phyloP scores from a whole-genome alignment of 2,888 invertebrate genomes.

The Lasioglossum oenotherae region DNA sequence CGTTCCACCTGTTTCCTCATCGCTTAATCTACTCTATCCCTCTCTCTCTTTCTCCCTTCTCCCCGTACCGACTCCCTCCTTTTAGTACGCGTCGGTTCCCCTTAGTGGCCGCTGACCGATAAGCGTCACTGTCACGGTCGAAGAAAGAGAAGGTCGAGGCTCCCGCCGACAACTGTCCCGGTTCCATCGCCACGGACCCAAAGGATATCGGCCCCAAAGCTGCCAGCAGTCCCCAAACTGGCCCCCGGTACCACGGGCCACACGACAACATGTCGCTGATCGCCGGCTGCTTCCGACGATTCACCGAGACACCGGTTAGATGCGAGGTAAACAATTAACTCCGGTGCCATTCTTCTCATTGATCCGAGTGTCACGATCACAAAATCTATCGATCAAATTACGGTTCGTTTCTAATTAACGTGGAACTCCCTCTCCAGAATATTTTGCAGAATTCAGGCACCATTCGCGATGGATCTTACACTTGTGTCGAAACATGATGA shows the following conservation, averaged over 20 bases:
- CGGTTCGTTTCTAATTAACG: not conserved
- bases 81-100: not conserved
- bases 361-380: not conserved
- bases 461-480: no score
- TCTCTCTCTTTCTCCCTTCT: not conserved
- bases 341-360: not conserved
- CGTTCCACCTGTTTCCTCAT: not conserved
- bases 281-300: slow-evolving; percentile 70
- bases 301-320: slow-evolving; percentile 61
- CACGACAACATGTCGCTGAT: slow-evolving; percentile 68
- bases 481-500: not conserved
- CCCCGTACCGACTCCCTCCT: not conserved
- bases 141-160: slow-evolving; percentile 43
- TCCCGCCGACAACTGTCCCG: slow-evolving; percentile 21
- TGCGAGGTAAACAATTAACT: slow-evolving; percentile 62
- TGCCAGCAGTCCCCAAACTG: not conserved
- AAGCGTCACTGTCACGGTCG: slow-evolving; percentile 50
- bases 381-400: not conserved
- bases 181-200: not conserved
- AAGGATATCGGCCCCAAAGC: not conserved
- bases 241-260: not conserved
- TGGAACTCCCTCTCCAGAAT: no score
- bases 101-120: slow-evolving; percentile 36
- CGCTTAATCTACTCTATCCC: not conserved
- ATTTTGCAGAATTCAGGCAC: no score